A percentile compares a stretch with the other conserved stretches of the same genome.
These are phyloP conservation scores for Aromia moschata DNA, from an alignment of 2,888 invertebrate genomes.

Conservation along the genomic window DNA sequence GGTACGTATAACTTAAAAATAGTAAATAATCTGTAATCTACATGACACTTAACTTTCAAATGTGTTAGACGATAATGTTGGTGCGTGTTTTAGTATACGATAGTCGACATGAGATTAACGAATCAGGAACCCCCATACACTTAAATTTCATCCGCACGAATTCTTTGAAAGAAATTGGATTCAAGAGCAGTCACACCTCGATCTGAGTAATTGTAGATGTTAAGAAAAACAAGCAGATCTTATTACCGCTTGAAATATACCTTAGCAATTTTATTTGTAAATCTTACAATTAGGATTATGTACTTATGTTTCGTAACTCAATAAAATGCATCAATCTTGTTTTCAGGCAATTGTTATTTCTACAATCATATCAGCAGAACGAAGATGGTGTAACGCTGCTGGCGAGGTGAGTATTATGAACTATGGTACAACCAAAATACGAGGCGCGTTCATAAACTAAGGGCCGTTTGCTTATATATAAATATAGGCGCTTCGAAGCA, in stretches of 20 bases:
- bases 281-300: neutral
- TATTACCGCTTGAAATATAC: too few species aligned
- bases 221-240: too few species aligned
- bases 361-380: conserved; percentile 36
- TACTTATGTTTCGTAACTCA: neutral
- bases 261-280: conserved; percentile 6
- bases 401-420: conserved; percentile 39
- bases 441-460: too few species aligned
- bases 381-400: conserved; percentile 40
- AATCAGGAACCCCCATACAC: too few species aligned
- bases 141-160: neutral
- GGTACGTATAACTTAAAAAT: neutral
- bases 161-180: neutral
- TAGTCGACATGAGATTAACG: neutral
- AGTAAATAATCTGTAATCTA: neutral
- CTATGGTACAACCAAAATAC: neutral
- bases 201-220: neutral
- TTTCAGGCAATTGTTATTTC: conserved; percentile 44
- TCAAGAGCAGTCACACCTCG: neutral
- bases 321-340: conserved; percentile 7
- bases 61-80: neutral
- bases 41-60: neutral
- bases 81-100: neutral
- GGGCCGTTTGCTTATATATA: too few species aligned
- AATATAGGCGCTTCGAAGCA: too few species aligned